Evolutionary conservation across 1,140 invertebrate species (phyloP), one percentile per base, ranked within the genome.

Genomic region (Saccostrea echinata): DNA sequence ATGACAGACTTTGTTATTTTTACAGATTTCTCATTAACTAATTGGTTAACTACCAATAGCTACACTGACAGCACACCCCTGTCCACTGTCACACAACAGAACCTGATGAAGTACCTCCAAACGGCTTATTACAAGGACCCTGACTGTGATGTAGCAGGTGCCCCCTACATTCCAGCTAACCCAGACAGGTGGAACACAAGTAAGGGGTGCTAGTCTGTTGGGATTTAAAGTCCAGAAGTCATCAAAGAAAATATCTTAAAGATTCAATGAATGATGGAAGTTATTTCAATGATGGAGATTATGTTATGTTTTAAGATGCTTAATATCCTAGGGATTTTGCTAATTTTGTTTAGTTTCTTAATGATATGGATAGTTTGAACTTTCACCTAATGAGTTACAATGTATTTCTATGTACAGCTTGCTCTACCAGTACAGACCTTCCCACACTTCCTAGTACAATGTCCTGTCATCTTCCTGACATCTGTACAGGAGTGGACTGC

Each of bases 401-500:
- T 61, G 27, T 76, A n/a, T 64, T 71, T 30, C 3, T 30, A 30
- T 16, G 30, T 12, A 24, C 35, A 83, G 81, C 35, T 24, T 83
- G 81, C 81, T 53, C 81, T 13, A 52, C 33, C 13, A 13, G 30
- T 8, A 64, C 57, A 27, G 64, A 55, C 30, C 27, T 76, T 30
- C 33, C 52, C 0, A 53, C 27, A 52, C 83, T 89, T 21, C 84
- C 76, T 11, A 53, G 52, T 51, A 84, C 71, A 33, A 51, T 84
- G 18, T 61, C 85, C 21, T 89, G 88, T 18, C 82, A 86, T 21
- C 82, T 89, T 0, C 51, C 53, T n/a, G 85, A 86, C 55, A 52
- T 64, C 27, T 89, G 88, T 87, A 84, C 82, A 64, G 89, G 86
- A 1, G 51, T 91, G 18, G 80, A 80, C 13, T 91, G 90, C 57